Percentiles rank a stretch among this genome's conserved stretches.
Evolutionary conservation across 1,140 invertebrate genomes (phyloP).

Genomic region (Rhagoletis zephyria): DNA sequence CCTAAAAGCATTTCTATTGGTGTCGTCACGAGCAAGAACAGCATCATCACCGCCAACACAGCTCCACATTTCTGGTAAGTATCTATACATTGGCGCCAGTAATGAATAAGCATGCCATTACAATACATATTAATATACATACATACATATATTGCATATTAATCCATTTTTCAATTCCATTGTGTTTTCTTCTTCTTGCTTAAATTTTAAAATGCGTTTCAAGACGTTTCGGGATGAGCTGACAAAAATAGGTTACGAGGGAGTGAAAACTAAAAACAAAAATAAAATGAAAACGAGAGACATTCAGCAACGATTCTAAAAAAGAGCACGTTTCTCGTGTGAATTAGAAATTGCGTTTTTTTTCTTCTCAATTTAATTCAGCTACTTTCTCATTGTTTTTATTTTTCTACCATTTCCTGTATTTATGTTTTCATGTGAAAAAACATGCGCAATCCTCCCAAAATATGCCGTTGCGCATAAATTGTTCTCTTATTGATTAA

Average conservation of each 20-base stretch:
- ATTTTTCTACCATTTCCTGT: not conserved
- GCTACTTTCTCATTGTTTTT: no score
- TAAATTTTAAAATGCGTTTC: constrained; percentile 16
- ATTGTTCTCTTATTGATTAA: not conserved
- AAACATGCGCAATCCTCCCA: constrained; percentile 17
- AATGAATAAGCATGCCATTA: constrained; percentile 14
- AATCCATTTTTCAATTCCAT: not conserved
- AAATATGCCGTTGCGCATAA: not conserved
- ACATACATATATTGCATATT: not conserved
- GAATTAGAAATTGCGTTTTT: no score
- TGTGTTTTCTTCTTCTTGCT: not conserved
- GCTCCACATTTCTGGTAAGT: constrained; percentile 9
- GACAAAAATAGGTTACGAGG: constrained; percentile 42
- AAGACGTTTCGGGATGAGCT: constrained; percentile 3
- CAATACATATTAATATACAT: not conserved
- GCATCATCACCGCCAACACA: constrained; percentile 16
- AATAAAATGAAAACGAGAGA: not conserved
- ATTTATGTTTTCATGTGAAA: not conserved
- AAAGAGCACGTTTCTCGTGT: not conserved
- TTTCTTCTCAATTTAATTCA: no score
- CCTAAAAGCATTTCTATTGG: not conserved
- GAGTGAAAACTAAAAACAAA: not conserved
- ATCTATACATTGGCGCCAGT: constrained; percentile 33
- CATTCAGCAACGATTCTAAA: not conserved
- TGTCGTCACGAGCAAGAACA: not conserved